A percentile compares a stretch with the other conserved stretches of the same genome.
phyloP scores from a whole-genome alignment of 2,888 invertebrate genomes.

The Megamerina dolium region DNA sequence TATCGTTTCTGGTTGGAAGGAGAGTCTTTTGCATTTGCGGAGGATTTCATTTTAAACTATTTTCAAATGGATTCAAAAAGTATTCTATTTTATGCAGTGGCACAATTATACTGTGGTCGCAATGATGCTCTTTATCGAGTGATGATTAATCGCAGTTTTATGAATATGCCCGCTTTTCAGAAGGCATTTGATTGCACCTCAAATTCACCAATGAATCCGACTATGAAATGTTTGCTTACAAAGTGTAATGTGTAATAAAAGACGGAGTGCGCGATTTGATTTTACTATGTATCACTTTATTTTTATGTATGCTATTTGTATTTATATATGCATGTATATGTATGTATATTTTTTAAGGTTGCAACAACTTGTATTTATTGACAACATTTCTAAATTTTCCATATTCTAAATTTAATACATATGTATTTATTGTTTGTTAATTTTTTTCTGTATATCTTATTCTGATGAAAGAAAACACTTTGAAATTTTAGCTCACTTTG shows the following conservation, averaged over 20 bases:
- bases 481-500: background rate
- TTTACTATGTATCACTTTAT: too few relatives aligned
- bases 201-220: constrained; percentile 37
- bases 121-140: constrained; percentile 28
- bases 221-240: constrained; percentile 35
- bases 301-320: too few relatives aligned
- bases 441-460: background rate
- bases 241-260: background rate
- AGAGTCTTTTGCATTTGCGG: constrained; percentile 41
- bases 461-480: too few relatives aligned
- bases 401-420: background rate
- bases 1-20: constrained; percentile 43
- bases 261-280: too few relatives aligned
- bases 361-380: constrained; percentile 28
- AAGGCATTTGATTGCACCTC: constrained; percentile 34
- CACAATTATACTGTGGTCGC: constrained; percentile 39
- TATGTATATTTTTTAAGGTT: too few relatives aligned
- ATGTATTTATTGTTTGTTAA: background rate
- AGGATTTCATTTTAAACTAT: constrained; percentile 36
- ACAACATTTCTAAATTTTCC: constrained; percentile 26
- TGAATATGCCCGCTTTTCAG: constrained; percentile 40
- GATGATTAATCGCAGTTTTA: constrained; percentile 39
- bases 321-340: too few relatives aligned
- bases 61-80: constrained; percentile 33
- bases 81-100: constrained; percentile 41